phyloP scores from a whole-genome alignment of 2,797 vertebrate species.

The Trachops cirrhosus region DNA sequence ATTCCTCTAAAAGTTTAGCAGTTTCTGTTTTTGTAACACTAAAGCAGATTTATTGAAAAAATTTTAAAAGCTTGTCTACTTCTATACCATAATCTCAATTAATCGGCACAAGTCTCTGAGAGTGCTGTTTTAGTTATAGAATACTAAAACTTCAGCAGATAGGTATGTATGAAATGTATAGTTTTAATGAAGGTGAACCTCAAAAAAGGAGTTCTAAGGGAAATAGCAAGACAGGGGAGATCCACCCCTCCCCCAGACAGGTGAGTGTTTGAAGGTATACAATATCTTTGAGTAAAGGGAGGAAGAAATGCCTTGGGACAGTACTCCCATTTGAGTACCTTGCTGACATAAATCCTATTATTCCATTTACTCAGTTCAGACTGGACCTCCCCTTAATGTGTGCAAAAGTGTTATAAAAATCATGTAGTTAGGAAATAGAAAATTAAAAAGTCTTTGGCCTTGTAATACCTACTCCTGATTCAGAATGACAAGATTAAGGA shows the following conservation, averaged over 20 bases:
- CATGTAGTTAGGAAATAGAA: not conserved
- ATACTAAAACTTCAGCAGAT: constrained; percentile 29
- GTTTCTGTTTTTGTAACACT: not conserved
- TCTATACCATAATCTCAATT: not conserved
- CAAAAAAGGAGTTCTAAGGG: not conserved
- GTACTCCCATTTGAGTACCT: not conserved
- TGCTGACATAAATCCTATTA: not conserved
- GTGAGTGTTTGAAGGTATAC: not conserved
- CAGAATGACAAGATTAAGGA: not conserved
- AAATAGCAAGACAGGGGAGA: not conserved
- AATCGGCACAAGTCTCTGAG: constrained; percentile 31
- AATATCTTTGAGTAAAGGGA: not conserved
- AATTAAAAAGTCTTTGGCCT: not conserved
- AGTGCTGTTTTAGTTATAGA: not conserved
- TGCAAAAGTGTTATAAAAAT: not conserved
- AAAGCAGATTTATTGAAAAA: not conserved
- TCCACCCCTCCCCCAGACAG: not conserved
- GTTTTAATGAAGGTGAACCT: not conserved
- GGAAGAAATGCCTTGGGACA: not conserved
- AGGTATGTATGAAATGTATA: not conserved
- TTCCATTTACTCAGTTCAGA: not conserved
- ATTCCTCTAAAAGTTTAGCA: too few species aligned
- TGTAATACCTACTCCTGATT: not conserved
- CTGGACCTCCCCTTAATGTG: not conserved
- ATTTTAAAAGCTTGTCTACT: not conserved